Evolutionary conservation across 1,140 invertebrate species (phyloP).

Genomic region (Amphibalanus amphitrite): DNA sequence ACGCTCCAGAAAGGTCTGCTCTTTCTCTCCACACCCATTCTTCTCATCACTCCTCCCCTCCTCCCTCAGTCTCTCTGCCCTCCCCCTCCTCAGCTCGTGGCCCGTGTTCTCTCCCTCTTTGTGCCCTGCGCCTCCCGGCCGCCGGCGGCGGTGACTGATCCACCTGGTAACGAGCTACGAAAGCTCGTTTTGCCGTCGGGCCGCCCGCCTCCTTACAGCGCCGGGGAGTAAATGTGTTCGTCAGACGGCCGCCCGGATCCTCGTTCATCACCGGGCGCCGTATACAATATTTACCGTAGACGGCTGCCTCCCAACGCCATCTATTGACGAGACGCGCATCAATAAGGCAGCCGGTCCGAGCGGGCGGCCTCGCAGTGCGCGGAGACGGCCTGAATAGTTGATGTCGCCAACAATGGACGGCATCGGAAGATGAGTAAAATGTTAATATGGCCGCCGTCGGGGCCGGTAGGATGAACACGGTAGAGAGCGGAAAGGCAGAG

Average conservation of each 20-base stretch:
- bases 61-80: no score
- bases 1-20: no score
- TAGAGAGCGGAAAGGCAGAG: neutral
- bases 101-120: neutral
- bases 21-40: no score
- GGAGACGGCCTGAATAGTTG: neutral
- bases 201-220: neutral
- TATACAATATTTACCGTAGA: neutral
- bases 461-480: neutral
- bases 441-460: neutral
- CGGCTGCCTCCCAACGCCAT: neutral
- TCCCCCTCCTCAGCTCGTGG: no score
- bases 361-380: no score
- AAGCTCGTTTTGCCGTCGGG: no score
- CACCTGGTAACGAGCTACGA: neutral
- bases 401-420: neutral
- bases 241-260: neutral
- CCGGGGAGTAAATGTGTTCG: neutral
- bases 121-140: no score
- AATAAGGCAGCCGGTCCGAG: neutral
- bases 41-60: no score
- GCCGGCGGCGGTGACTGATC: neutral
- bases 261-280: neutral
- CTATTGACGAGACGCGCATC: neutral
- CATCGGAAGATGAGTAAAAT: neutral